Percentiles rank a stretch among this genome's conserved stretches.
Evolutionary conservation across 2,797 vertebrate species (phyloP).

Genomic region (Microctenopoma steveboyesi): DNA sequence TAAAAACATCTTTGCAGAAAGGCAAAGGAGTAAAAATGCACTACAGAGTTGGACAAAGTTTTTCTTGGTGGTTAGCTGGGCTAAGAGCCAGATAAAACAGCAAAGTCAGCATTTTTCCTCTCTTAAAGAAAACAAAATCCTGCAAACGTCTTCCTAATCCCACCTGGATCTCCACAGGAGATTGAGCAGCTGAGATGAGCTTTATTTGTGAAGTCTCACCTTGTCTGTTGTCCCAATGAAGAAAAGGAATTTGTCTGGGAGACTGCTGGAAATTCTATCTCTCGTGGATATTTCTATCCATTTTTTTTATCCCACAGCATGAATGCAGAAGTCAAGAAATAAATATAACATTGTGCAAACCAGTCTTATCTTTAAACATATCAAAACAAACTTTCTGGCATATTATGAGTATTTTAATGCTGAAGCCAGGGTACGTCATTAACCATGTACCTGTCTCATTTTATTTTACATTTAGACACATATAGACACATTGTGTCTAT

Average conservation of each 20-base stretch:
- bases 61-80: conserved; percentile 41
- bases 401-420: conserved; percentile 19
- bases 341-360: conserved; percentile 32
- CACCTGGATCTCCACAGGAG: conserved; percentile 39
- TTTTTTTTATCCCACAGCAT: too few relatives aligned
- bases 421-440: conserved; percentile 7
- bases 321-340: conserved; percentile 12
- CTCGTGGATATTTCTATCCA: conserved; percentile 10
- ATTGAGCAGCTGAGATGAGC: conserved; percentile 29
- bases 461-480: conserved; percentile 23
- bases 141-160: conserved; percentile 39
- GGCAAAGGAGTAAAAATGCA: not conserved
- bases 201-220: conserved; percentile 54
- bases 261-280: conserved; percentile 26
- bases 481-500: conserved; percentile 20
- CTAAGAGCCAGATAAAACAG: conserved; percentile 40
- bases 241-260: conserved; percentile 21
- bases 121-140: conserved; percentile 46
- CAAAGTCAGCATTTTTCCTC: conserved; percentile 22
- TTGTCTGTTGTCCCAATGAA: conserved; percentile 37
- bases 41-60: conserved; percentile 2
- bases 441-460: conserved; percentile 21
- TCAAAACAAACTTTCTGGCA: conserved; percentile 12
- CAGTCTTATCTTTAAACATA: not conserved
- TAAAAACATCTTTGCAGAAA: not conserved